Percentiles rank a stretch among this genome's conserved stretches.
Evolutionary conservation across 2,797 vertebrate species (phyloP).

Genomic region (Peromyscus attwateri): DNA sequence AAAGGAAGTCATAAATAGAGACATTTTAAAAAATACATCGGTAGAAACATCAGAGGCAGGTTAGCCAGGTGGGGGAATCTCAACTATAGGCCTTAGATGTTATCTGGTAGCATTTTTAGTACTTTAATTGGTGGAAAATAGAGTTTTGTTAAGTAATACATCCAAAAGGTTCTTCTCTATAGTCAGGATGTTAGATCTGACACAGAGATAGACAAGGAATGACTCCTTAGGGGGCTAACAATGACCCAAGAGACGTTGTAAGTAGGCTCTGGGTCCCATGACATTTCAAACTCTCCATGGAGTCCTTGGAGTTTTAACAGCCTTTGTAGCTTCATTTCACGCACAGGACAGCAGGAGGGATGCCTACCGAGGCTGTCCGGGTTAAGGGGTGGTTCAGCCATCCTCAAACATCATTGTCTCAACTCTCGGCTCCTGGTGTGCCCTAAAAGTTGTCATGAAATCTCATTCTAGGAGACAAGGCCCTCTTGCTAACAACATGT

Average conservation of each 20-base stretch:
- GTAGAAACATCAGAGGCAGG: not conserved
- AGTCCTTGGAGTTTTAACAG: not conserved
- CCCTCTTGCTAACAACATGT: not conserved
- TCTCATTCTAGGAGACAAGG: not conserved
- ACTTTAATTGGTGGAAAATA: not conserved
- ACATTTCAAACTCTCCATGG: not conserved
- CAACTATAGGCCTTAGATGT: not conserved
- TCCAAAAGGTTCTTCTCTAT: not conserved
- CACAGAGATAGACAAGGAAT: not conserved
- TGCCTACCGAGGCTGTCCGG: rapidly evolving
- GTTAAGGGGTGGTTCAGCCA: not conserved
- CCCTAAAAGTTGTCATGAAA: not conserved
- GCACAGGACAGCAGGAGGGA: not conserved
- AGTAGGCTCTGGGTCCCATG: too few relatives aligned
- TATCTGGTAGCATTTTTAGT: not conserved
- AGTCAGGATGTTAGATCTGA: not conserved
- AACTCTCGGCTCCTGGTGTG: not conserved
- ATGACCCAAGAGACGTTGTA: not conserved
- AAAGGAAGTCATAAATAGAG: not conserved
- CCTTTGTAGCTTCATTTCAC: not conserved
- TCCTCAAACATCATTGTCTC: not conserved
- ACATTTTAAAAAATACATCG: not conserved
- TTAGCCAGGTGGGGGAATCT: not conserved
- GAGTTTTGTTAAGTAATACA: not conserved
- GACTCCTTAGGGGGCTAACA: not conserved